Evolutionary conservation across 2,888 invertebrate species (phyloP).

Genomic region (Dyspetes luteomarginatus): DNA sequence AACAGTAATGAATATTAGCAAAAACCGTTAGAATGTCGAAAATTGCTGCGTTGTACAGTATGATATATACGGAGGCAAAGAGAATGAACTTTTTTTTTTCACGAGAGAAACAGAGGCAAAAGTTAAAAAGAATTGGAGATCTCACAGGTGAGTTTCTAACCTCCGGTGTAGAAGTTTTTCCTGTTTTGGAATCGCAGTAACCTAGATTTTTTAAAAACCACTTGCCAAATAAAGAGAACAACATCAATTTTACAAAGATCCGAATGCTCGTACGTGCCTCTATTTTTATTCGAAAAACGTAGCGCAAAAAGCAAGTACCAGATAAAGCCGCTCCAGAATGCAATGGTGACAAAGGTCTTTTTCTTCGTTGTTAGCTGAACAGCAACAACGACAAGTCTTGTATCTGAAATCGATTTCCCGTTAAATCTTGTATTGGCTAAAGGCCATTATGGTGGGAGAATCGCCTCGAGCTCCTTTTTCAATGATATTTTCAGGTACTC

Average conservation of each 20-base stretch:
- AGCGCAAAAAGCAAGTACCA: constrained; percentile 24
- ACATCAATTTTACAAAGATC: background rate
- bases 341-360: constrained; percentile 24
- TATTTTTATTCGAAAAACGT: background rate
- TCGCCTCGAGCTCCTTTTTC: constrained; percentile 56
- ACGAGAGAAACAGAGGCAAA: too few species aligned
- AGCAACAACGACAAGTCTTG: constrained; percentile 7
- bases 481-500: constrained; percentile 68
- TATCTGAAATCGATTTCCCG: constrained; percentile 70
- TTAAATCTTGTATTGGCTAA: constrained; percentile 66
- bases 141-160: background rate
- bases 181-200: background rate
- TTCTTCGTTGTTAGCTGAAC: constrained; percentile 42
- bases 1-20: too few species aligned
- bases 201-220: background rate
- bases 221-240: background rate
- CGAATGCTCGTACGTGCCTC: background rate
- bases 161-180: background rate
- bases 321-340: constrained; percentile 9
- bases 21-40: too few species aligned
- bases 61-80: too few species aligned
- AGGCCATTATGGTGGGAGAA: constrained; percentile 50
- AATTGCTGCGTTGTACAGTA: too few species aligned
- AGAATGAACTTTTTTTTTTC: too few species aligned
- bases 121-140: too few species aligned